Base-by-base conservation (phyloP, 1,140 invertebrate genomes). In the Phenacoccus solenopsis region DNA sequence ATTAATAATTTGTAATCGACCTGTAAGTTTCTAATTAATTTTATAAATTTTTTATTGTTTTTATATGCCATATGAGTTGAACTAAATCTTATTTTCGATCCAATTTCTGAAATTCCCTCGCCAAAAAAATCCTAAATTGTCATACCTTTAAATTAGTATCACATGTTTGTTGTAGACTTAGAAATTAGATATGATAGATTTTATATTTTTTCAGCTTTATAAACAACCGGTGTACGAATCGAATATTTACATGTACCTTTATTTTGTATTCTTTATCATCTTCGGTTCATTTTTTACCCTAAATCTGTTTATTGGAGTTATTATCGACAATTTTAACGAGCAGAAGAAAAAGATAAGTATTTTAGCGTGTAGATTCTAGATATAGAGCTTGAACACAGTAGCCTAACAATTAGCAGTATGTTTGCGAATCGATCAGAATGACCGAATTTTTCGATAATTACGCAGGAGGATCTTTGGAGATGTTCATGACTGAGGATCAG, bases 401-500 rank as follows among this genome's bases (percentile, higher is more conserved):
- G 13, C 20, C 20, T 49, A 10, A n/a, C 38, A 49, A 32, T 5
- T 32, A 32, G 13, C 30, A 32, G 30, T 13, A 32, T 32, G 30
- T n/a, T n/a, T n/a, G n/a, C n/a, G n/a, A n/a, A n/a, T n/a, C n/a
- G n/a, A n/a, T 7, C 30, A 32, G 13, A 32, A 32, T 32, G 5
- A 32, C 13, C 38, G 38, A 49, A 5, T 49, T 49, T 49, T 49
- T 32, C 22, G 28, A 57, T 76, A 70, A 78, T 75, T 77, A 84
- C 80, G 91, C 93, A 76, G 96, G 96, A 77, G 96, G 95, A 74
- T 98, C 95, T 73, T 84, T 98, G 64, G 96, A 98, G 81, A 96
- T 98, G 93, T 98, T 98, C 84, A 98, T 98, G 96, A 98, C 96
- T 74, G 96, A 98, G 81, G 95, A 98, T 83, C 96, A 98, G 82